phyloP scores from a whole-genome alignment of 2,113 vertebrate species.

The Mionectes macconnelli region DNA sequence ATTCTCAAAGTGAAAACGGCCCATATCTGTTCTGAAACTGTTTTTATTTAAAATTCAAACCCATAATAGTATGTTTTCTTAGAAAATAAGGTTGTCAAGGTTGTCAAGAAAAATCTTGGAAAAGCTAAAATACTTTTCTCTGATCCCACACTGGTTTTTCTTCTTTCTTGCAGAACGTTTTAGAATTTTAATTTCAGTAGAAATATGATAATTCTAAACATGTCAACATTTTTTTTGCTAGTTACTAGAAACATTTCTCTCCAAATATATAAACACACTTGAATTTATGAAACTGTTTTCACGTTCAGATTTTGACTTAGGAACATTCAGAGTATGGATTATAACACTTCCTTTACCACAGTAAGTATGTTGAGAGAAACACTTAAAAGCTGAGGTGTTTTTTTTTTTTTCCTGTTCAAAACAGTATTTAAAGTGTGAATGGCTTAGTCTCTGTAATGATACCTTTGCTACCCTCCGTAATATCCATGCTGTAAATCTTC shows the following conservation, averaged over 20 bases:
- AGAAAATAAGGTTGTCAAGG: neutral
- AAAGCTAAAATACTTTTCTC: neutral
- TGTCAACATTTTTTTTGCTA: neutral
- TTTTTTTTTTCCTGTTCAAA: neutral
- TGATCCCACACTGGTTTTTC: neutral
- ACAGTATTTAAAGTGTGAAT: neutral
- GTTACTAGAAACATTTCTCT: neutral
- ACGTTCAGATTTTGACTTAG: neutral
- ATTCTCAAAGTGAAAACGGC: neutral
- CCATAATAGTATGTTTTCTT: neutral
- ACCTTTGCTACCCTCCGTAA: neutral
- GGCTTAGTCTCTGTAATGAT: neutral
- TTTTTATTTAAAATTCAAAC: neutral
- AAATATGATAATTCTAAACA: neutral
- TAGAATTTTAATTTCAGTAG: neutral
- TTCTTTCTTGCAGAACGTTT: neutral
- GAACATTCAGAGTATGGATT: neutral
- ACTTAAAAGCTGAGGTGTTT: accelerated
- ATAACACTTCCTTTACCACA: neutral
- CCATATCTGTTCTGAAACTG: neutral
- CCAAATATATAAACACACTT: neutral
- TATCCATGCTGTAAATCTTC: neutral
- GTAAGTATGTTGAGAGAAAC: neutral
- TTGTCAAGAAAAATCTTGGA: neutral
- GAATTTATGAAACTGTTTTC: neutral